phyloP scores from a whole-genome alignment of 2,888 invertebrate genomes.

The Cosmia trapezina region DNA sequence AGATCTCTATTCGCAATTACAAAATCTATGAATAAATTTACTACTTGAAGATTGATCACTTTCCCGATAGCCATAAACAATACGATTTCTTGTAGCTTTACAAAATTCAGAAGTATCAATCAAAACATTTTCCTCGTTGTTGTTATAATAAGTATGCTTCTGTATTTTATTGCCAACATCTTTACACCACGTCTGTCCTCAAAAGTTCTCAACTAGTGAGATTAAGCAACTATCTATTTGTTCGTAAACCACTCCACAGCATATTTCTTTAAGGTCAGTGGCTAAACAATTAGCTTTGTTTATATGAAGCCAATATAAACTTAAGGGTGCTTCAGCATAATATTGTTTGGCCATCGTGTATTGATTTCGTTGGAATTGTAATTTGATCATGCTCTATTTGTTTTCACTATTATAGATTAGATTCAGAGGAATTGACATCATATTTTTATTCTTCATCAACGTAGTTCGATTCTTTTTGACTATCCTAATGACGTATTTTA shows the following conservation, averaged over 20 bases:
- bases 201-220: slow-evolving; percentile 49
- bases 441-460: neutral
- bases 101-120: neutral
- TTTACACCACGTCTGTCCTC: slow-evolving; percentile 56
- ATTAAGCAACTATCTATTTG: slow-evolving; percentile 55
- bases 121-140: neutral
- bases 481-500: too few relatives aligned
- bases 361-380: slow-evolving; percentile 19
- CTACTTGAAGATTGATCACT: neutral
- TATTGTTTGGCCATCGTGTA: slow-evolving; percentile 43
- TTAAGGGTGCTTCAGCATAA: slow-evolving; percentile 33
- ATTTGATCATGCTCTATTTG: slow-evolving; percentile 25
- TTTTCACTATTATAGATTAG: neutral
- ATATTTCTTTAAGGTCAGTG: slow-evolving; percentile 55
- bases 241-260: slow-evolving; percentile 57
- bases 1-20: neutral
- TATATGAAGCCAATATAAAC: slow-evolving; percentile 44
- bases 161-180: slow-evolving; percentile 13
- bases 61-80: neutral
- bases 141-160: neutral
- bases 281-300: slow-evolving; percentile 47
- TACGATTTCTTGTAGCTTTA: neutral
- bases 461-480: neutral
- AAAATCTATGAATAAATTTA: neutral
- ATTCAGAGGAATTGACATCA: neutral